These are phyloP conservation scores for Cactoblastis cactorum DNA, from an alignment of 2,888 invertebrate species.

Conservation along the genomic window DNA sequence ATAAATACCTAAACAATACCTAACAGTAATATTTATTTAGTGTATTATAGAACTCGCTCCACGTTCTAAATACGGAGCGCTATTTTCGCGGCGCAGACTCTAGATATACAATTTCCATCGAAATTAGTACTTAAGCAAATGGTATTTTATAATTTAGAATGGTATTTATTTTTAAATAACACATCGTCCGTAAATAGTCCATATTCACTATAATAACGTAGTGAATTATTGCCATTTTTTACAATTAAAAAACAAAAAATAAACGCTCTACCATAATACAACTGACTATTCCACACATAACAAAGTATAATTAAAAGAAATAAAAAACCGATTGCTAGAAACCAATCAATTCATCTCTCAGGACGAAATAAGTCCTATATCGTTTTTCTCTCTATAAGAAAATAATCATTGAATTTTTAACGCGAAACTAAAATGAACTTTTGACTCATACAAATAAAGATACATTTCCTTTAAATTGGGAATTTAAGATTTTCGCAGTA, in stretches of 20 bases:
- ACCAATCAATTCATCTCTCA: slow-evolving; percentile 53
- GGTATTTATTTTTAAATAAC: too few species aligned
- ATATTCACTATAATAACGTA: too few species aligned
- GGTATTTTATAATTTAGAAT: too few species aligned
- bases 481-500: slow-evolving; percentile 27
- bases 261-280: neutral
- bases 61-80: too few species aligned
- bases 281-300: slow-evolving; percentile 35
- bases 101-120: too few species aligned
- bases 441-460: slow-evolving; percentile 23
- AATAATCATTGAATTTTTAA: slow-evolving; percentile 19
- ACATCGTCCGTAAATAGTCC: too few species aligned
- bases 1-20: too few species aligned
- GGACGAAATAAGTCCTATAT: slow-evolving; percentile 40
- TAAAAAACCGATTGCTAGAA: slow-evolving; percentile 55
- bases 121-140: too few species aligned
- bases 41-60: too few species aligned
- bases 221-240: too few species aligned
- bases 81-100: too few species aligned
- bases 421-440: slow-evolving; percentile 12
- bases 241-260: neutral
- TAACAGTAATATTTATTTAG: too few species aligned
- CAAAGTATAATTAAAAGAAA: slow-evolving; percentile 42
- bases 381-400: slow-evolving; percentile 43
- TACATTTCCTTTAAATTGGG: slow-evolving; percentile 18